A percentile compares a stretch with the other conserved stretches of the same genome.
Conservation (phyloP, 2,888 invertebrate genomes). For the Mechanitis messenoides region DNA sequence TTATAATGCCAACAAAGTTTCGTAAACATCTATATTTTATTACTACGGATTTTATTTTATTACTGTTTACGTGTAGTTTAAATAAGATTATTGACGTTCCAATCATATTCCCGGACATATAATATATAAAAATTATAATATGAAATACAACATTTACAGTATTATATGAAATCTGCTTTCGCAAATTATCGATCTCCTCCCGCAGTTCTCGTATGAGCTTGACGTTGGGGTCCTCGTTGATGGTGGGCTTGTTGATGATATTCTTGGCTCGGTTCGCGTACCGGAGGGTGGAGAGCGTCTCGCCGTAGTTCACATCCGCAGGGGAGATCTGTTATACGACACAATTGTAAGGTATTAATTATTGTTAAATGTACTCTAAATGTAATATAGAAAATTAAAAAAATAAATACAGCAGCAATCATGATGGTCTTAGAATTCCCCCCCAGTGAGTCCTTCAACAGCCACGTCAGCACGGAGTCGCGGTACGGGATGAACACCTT, state of each 20-base stretch:
- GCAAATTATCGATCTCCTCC: slow-evolving; percentile 89
- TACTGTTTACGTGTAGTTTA: too few relatives aligned
- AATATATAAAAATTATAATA: too few relatives aligned
- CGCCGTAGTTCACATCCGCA: slow-evolving; percentile 91
- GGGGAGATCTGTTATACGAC: slow-evolving; percentile 76
- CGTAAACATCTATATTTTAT: too few relatives aligned
- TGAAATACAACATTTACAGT: slow-evolving; percentile 56
- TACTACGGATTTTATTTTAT: too few relatives aligned
- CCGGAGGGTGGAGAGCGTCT: slow-evolving; percentile 89
- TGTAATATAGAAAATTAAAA: background rate
- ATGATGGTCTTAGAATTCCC: slow-evolving; percentile 95
- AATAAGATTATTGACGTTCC: too few relatives aligned
- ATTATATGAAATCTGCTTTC: slow-evolving; percentile 83
- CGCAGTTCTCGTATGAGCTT: slow-evolving; percentile 89
- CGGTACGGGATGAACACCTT: slow-evolving; percentile 89
- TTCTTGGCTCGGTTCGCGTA: slow-evolving; percentile 94
- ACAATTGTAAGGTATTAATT: slow-evolving; percentile 13
- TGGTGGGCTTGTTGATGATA: slow-evolving; percentile 92
- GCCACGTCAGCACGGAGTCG: slow-evolving; percentile 92
- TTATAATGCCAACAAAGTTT: background rate
- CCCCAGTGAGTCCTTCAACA: slow-evolving; percentile 90
- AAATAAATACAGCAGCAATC: slow-evolving; percentile 83
- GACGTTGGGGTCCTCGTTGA: slow-evolving; percentile 93
- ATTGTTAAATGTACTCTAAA: background rate
- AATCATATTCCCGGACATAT: too few relatives aligned